Evolutionary conservation across 2,888 invertebrate genomes (phyloP).

Genomic region (Melipona beecheii): DNA sequence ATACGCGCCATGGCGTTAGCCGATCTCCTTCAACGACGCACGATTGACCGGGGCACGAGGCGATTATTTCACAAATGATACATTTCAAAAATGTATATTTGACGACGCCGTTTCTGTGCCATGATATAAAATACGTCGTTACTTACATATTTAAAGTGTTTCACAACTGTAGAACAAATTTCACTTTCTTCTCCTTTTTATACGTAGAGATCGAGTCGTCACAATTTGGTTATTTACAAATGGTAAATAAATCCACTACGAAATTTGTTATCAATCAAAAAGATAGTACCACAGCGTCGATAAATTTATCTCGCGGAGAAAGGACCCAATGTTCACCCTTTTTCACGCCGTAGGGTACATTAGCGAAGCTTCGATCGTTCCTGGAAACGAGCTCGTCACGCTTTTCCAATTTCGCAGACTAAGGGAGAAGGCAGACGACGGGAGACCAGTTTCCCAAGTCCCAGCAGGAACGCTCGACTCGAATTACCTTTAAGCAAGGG

Average conservation of each 20-base stretch:
- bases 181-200: no score
- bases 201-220: no score
- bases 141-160: no score
- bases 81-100: no score
- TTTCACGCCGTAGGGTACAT: conserved; percentile 16
- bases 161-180: no score
- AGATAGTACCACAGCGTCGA: not conserved
- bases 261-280: not conserved
- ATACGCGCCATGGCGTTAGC: conserved; percentile 40
- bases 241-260: not conserved
- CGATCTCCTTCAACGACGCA: conserved; percentile 51
- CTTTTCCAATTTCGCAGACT: conserved; percentile 54
- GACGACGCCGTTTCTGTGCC: no score
- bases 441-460: conserved; percentile 41
- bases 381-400: conserved; percentile 21
- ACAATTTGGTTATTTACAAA: no score
- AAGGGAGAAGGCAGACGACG: not conserved
- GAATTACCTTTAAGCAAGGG: conserved; percentile 48
- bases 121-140: no score
- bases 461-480: conserved; percentile 38
- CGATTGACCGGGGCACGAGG: conserved; percentile 35
- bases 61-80: not conserved
- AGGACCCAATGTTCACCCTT: not conserved
- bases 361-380: conserved; percentile 48
- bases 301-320: not conserved